A percentile compares a stretch with the other conserved stretches of the same genome.
phyloP scores from a whole-genome alignment of 2,888 invertebrate species.

The Mesorhabditis belari region DNA sequence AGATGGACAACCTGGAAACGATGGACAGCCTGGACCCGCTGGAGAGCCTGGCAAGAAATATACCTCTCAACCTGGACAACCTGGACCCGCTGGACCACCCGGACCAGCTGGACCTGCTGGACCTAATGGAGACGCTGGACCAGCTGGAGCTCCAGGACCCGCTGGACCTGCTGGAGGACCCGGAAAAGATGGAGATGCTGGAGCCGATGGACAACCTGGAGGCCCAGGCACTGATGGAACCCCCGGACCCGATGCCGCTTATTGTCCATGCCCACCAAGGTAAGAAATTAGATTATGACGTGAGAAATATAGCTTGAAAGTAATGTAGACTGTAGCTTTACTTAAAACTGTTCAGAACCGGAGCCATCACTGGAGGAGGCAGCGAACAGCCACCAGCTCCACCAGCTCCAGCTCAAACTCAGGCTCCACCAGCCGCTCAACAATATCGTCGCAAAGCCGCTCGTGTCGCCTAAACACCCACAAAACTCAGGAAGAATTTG shows the following conservation, averaged over 20 bases:
- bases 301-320: too few relatives aligned
- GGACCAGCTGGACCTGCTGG: conserved; percentile 4
- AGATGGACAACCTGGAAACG: conserved; percentile 25
- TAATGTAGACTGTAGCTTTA: too few relatives aligned
- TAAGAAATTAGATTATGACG: too few relatives aligned
- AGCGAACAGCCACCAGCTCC: neutral
- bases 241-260: neutral
- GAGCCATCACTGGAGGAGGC: neutral
- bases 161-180: neutral
- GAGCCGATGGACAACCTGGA: neutral
- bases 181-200: neutral
- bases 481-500: too few relatives aligned
- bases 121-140: neutral
- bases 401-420: neutral
- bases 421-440: neutral
- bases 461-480: neutral
- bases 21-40: conserved; percentile 28
- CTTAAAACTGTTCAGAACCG: too few relatives aligned
- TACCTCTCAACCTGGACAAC: conserved; percentile 22
- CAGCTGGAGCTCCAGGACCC: neutral
- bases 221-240: neutral
- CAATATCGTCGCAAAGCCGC: neutral
- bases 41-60: conserved; percentile 30
- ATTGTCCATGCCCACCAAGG: neutral
- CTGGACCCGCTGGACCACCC: conserved; percentile 25